Percentiles rank a stretch among this genome's conserved stretches.
phyloP scores from a whole-genome alignment of 2,888 invertebrate genomes.

The Rutpela maculata region DNA sequence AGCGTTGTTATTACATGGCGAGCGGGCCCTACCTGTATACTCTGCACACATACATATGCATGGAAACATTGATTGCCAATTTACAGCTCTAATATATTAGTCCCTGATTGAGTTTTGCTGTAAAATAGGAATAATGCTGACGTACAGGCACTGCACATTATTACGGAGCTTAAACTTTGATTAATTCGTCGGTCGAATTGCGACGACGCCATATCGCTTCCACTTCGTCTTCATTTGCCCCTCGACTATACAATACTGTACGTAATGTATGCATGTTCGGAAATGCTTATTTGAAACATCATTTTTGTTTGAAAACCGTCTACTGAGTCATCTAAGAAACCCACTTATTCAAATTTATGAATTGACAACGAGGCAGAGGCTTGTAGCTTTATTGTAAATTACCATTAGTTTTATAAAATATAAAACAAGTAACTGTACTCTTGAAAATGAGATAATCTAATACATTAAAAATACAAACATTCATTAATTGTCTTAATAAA shows the following conservation, averaged over 20 bases:
- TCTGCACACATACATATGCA: constrained; percentile 73
- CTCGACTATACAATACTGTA: constrained; percentile 22
- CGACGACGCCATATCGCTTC: constrained; percentile 67
- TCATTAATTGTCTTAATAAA: no score
- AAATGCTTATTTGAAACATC: no score
- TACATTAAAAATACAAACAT: no score
- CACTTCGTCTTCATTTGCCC: constrained; percentile 64
- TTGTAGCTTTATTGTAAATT: no score
- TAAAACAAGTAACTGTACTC: no score
- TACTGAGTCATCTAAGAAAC: no score
- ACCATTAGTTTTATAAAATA: no score
- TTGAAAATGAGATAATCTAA: no score
- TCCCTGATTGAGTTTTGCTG: constrained; percentile 75
- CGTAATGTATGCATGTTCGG: background rate
- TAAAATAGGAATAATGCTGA: constrained; percentile 76
- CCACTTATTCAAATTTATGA: no score
- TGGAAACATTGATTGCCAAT: constrained; percentile 76
- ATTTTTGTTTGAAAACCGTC: no score
- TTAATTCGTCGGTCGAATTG: constrained; percentile 73
- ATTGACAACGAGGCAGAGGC: no score
- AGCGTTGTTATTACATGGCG: constrained; percentile 73
- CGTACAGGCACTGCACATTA: constrained; percentile 73
- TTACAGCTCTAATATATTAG: constrained; percentile 76
- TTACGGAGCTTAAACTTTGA: constrained; percentile 75
- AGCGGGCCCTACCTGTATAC: constrained; percentile 59